Evolutionary conservation across 1,140 invertebrate species (phyloP).

Genomic region (Hylaeus anthracinus): DNA sequence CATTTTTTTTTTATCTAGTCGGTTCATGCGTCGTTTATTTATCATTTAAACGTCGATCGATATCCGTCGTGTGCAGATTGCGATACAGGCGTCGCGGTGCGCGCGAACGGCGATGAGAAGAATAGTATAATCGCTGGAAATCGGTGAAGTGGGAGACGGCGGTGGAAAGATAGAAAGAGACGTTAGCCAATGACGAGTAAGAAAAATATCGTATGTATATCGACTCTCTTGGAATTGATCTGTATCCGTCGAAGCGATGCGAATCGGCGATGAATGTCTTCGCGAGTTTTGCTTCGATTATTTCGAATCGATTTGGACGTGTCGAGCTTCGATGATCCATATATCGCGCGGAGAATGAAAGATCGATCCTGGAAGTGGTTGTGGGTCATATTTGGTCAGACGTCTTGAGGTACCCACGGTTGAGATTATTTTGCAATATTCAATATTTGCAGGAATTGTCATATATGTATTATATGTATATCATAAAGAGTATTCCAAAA

Average conservation of each 20-base stretch:
- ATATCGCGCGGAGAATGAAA: no score
- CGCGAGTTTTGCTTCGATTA: conserved; percentile 2
- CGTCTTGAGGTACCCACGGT: no score
- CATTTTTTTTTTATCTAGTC: not conserved
- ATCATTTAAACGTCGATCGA: conserved; percentile 10
- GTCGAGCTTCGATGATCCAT: conserved; percentile 8
- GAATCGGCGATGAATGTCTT: conserved; percentile 37
- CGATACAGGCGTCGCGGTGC: not conserved
- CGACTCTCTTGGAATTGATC: conserved; percentile 47
- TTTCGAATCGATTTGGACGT: conserved; percentile 13
- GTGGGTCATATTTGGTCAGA: no score
- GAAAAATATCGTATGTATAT: conserved; percentile 69
- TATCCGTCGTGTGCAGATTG: conserved; percentile 10
- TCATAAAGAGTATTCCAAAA: no score
- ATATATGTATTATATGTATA: no score
- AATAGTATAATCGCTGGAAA: conserved; percentile 1
- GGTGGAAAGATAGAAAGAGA: conserved; percentile 61
- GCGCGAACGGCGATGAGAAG: not conserved
- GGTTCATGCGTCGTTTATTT: not conserved
- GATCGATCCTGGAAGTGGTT: no score
- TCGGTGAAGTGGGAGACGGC: conserved; percentile 28
- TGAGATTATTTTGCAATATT: no score
- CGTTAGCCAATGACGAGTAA: conserved; percentile 61
- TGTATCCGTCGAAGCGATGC: conserved; percentile 53
- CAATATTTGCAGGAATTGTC: no score